phyloP scores from a whole-genome alignment of 2,888 invertebrate genomes.

The Lagria hirta region DNA sequence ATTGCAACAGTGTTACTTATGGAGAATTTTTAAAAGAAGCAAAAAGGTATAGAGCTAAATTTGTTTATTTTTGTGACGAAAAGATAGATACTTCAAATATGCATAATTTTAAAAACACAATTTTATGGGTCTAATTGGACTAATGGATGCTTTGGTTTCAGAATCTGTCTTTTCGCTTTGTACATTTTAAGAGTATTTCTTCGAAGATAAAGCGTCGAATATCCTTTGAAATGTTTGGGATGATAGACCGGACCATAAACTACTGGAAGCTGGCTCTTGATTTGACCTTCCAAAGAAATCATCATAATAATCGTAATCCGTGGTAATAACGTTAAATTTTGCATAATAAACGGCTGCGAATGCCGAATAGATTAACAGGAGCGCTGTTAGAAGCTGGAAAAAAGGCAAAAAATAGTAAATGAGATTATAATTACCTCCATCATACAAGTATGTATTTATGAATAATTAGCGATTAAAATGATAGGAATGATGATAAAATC shows the following conservation, averaged over 20 bases:
- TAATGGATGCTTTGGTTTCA: conserved; percentile 11
- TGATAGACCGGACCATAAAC: conserved; percentile 60
- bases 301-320: conserved; percentile 74
- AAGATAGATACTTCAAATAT: conserved; percentile 15
- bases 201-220: conserved; percentile 60
- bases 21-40: too few relatives aligned
- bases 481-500: too few relatives aligned
- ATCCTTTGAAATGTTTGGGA: conserved; percentile 68
- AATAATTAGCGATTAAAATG: conserved; percentile 22
- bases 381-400: conserved; percentile 76
- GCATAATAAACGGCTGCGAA: conserved; percentile 86
- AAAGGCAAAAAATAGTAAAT: too few relatives aligned
- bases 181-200: conserved; percentile 50
- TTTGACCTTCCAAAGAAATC: conserved; percentile 66
- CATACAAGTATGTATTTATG: conserved; percentile 12
- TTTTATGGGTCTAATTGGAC: conserved; percentile 1
- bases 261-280: conserved; percentile 50
- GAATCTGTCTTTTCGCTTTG: conserved; percentile 19
- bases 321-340: conserved; percentile 80
- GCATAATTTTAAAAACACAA: neutral
- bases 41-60: too few relatives aligned
- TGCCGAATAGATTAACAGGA: conserved; percentile 78
- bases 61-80: conserved; percentile 19
- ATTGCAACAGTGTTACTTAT: too few relatives aligned
- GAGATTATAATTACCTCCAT: conserved; percentile 22